Evolutionary conservation across 92 coral and sea anemone species (phyloP).

Genomic region (Siderastrea radians): DNA sequence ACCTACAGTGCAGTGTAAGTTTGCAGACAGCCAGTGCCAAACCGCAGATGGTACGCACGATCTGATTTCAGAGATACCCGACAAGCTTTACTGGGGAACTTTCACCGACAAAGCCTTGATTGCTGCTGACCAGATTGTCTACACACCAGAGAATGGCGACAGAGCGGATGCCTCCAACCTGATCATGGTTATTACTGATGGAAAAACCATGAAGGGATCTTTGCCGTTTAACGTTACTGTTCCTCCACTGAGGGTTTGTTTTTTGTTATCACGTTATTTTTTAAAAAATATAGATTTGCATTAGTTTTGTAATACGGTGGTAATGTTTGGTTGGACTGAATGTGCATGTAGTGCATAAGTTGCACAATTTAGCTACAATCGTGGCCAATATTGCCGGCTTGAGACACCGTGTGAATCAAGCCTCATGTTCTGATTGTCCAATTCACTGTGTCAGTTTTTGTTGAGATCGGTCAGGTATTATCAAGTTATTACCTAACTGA

Average conservation of each 20-base stretch:
- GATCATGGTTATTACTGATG: slow-evolving; percentile 74
- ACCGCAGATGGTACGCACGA: slow-evolving; percentile 8
- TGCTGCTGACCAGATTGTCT: slow-evolving; percentile 41
- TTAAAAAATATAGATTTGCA: too few species aligned
- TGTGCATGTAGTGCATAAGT: too few species aligned
- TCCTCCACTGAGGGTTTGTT: slow-evolving; percentile 51
- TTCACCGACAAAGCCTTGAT: slow-evolving; percentile 65
- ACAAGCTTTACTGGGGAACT: slow-evolving; percentile 47
- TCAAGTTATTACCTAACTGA: too few species aligned
- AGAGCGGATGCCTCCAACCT: slow-evolving; percentile 60
- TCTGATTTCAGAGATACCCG: slow-evolving; percentile 16
- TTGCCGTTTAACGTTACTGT: slow-evolving; percentile 49
- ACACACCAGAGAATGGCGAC: slow-evolving; percentile 47
- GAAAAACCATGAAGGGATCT: slow-evolving; percentile 51
- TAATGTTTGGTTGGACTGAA: too few species aligned
- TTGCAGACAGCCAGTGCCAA: slow-evolving; percentile 23
- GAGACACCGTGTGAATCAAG: too few species aligned
- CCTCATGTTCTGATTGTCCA: too few species aligned
- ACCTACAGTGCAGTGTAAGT: slow-evolving; percentile 43
- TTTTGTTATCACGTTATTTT: too few species aligned
- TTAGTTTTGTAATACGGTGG: too few species aligned
- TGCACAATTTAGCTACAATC: too few species aligned
- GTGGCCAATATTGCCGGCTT: too few species aligned
- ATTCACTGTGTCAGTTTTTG: too few species aligned
- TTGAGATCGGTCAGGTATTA: too few species aligned